phyloP scores from a whole-genome alignment of 2,888 invertebrate species.

The Itoplectis maculator region DNA sequence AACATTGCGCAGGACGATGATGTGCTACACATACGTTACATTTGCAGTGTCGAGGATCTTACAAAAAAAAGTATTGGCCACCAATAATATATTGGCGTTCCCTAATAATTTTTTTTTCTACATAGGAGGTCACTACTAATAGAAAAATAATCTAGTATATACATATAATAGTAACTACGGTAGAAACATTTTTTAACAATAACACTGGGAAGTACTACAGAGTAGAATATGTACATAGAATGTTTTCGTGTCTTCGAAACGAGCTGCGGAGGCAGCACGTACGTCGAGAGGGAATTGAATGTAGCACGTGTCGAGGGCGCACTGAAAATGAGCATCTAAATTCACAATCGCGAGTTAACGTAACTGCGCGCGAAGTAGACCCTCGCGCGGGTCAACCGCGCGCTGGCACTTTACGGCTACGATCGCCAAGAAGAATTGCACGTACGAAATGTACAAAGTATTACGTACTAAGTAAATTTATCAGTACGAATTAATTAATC shows the following conservation, averaged over 20 bases:
- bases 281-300: conserved; percentile 28
- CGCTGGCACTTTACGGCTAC: conserved; percentile 15
- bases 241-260: background rate
- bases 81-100: no score
- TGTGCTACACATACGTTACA: conserved; percentile 9
- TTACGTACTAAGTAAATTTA: conserved; percentile 1
- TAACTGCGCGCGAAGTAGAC: conserved; percentile 3
- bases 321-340: conserved; percentile 50
- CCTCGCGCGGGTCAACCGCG: conserved; percentile 19
- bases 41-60: background rate
- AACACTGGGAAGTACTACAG: conserved; percentile 6
- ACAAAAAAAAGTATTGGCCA: no score
- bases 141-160: conserved; percentile 14
- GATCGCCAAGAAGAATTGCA: conserved; percentile 19
- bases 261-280: conserved; percentile 1
- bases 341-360: conserved; percentile 43
- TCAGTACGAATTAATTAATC: conserved; percentile 13
- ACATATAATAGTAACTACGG: conserved; percentile 14
- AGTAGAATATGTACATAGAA: conserved; percentile 34
- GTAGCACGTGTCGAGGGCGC: conserved; percentile 34
- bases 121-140: conserved; percentile 23
- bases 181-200: conserved; percentile 25
- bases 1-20: conserved; percentile 12
- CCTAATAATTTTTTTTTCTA: no score
- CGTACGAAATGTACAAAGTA: background rate